Conservation (phyloP, 2,888 invertebrate genomes). For the Cataglyphis rosenhaueri region DNA sequence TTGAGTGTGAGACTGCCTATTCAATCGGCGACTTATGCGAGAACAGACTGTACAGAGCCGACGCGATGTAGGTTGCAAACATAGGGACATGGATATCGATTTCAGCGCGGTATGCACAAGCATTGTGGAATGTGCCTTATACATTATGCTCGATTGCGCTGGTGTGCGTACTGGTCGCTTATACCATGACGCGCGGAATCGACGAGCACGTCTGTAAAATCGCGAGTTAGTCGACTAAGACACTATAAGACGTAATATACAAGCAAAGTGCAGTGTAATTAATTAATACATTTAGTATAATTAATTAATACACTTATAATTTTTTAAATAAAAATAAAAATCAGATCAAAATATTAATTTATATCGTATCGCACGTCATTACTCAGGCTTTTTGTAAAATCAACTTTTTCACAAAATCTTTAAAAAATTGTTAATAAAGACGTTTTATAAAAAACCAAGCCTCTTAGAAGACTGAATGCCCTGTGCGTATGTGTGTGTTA, state of each 20-base stretch:
- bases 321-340: background rate
- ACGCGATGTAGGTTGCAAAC: slow-evolving; percentile 83
- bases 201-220: slow-evolving; percentile 47
- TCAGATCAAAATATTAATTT: slow-evolving; percentile 8
- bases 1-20: slow-evolving; percentile 18
- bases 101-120: slow-evolving; percentile 81
- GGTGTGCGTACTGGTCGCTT: slow-evolving; percentile 29
- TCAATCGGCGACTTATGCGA: slow-evolving; percentile 8
- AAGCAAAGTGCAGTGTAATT: background rate
- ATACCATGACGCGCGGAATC: slow-evolving; percentile 20
- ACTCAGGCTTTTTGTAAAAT: background rate
- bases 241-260: background rate
- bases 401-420: background rate
- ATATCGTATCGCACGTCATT: background rate
- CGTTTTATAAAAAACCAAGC: background rate
- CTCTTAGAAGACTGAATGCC: background rate
- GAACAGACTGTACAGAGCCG: slow-evolving; percentile 55
- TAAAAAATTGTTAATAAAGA: background rate
- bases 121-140: slow-evolving; percentile 83
- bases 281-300: background rate
- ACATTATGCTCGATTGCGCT: slow-evolving; percentile 70
- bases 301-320: background rate
- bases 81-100: slow-evolving; percentile 83
- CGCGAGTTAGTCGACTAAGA: background rate
- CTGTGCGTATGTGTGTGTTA: too few relatives aligned